Evolutionary conservation across 2,888 invertebrate species (phyloP).

Genomic region (Drosophila mimica): DNA sequence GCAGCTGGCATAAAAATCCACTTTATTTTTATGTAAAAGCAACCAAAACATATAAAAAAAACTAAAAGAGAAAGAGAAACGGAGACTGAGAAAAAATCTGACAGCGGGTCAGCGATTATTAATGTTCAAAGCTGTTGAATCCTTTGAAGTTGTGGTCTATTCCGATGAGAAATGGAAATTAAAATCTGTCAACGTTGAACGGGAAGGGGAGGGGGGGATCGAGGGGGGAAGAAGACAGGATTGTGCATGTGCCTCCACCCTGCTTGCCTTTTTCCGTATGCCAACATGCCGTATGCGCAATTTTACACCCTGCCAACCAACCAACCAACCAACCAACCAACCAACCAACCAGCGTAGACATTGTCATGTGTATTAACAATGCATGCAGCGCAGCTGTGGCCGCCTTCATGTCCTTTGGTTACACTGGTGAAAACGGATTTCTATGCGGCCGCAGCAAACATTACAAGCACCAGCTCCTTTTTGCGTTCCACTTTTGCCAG

Average conservation of each 20-base stretch:
- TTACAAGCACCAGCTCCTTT: constrained; percentile 45
- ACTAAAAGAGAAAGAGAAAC: neutral
- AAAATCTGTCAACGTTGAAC: constrained; percentile 50
- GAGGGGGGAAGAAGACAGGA: constrained; percentile 17
- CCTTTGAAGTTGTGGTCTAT: constrained; percentile 62
- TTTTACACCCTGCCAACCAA: constrained; percentile 68
- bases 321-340: constrained; percentile 49
- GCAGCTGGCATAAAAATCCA: constrained; percentile 10
- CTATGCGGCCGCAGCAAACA: constrained; percentile 57
- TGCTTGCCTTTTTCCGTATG: constrained; percentile 26
- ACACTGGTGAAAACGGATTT: constrained; percentile 59
- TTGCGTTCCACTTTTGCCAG: constrained; percentile 13
- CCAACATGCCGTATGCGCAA: constrained; percentile 66
- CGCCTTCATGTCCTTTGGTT: constrained; percentile 53
- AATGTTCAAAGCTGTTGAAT: constrained; percentile 52
- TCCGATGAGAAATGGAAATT: constrained; percentile 66
- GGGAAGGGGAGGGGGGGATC: constrained; percentile 5
- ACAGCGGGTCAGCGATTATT: constrained; percentile 72
- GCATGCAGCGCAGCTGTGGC: constrained; percentile 65
- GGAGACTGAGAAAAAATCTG: constrained; percentile 28
- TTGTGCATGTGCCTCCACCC: neutral
- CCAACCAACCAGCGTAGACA: constrained; percentile 37
- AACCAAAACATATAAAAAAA: constrained; percentile 3
- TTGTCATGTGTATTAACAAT: constrained; percentile 74
- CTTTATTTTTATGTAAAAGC: constrained; percentile 7